These are phyloP conservation scores for Dicrurus megarhynchus DNA, from an alignment of 2,113 vertebrate species.

Conservation along the genomic window DNA sequence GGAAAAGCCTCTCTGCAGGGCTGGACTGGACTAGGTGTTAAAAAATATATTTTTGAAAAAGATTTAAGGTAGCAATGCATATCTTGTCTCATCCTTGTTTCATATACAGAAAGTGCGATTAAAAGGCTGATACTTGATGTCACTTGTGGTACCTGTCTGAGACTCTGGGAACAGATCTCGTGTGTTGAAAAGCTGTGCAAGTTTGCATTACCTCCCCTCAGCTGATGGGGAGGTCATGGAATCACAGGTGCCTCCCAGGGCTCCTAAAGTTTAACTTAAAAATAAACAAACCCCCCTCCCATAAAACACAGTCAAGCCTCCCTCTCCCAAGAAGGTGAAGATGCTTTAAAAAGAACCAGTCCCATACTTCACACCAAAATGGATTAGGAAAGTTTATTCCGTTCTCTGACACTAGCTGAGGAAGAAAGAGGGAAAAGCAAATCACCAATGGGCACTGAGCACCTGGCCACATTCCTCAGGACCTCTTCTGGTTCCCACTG, in stretches of 20 bases:
- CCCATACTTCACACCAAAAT: background rate
- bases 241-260: background rate
- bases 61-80: background rate
- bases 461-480: background rate
- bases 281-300: background rate
- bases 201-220: background rate
- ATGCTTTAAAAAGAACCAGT: background rate
- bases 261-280: background rate
- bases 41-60: fast-evolving
- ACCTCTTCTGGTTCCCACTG: background rate
- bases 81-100: background rate
- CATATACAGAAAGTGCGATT: background rate
- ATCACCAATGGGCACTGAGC: background rate
- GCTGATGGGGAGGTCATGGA: background rate
- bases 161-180: background rate
- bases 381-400: background rate
- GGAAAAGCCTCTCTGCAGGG: background rate
- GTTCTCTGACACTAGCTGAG: background rate
- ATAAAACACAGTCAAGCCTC: background rate
- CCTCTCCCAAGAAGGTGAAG: background rate
- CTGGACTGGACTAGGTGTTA: background rate
- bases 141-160: background rate
- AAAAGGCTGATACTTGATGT: background rate
- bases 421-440: background rate
- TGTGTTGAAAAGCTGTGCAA: background rate